phyloP scores from a whole-genome alignment of 2,888 invertebrate species.

The Ophion ventricosus region DNA sequence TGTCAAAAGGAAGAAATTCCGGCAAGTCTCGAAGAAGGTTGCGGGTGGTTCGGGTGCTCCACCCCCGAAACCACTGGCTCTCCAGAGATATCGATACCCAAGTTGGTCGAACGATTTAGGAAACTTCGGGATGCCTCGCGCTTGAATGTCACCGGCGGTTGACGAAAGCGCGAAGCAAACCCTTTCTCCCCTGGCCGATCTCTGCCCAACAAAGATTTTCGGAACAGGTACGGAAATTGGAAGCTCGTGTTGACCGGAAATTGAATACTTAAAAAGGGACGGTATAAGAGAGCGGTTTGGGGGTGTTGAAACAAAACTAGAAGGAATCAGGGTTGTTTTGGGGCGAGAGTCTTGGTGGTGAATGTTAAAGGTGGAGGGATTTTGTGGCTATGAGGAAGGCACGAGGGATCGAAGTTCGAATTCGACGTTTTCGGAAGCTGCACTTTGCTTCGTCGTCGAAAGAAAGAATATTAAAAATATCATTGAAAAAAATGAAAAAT shows the following conservation, averaged over 20 bases:
- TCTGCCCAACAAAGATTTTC: background rate
- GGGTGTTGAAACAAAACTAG: background rate
- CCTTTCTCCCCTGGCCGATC: background rate
- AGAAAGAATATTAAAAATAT: too few species aligned
- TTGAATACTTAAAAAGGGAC: background rate
- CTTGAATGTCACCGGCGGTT: background rate
- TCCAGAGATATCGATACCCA: slow-evolving; percentile 8
- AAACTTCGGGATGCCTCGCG: slow-evolving; percentile 21
- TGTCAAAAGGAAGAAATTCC: slow-evolving; percentile 42
- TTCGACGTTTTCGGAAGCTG: background rate
- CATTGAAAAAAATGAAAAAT: too few species aligned
- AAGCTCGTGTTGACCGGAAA: slow-evolving; percentile 13
- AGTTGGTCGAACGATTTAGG: slow-evolving; percentile 23
- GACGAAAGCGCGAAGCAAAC: background rate
- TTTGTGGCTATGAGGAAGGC: background rate
- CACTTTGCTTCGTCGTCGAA: too few species aligned
- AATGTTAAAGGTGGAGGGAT: background rate
- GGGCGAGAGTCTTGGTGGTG: background rate
- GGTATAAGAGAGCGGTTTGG: background rate
- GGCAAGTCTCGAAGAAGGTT: slow-evolving; percentile 22
- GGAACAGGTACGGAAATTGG: background rate
- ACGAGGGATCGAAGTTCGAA: background rate
- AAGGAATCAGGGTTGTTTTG: background rate
- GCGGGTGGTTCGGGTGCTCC: slow-evolving; percentile 3
- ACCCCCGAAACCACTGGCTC: slow-evolving; percentile 21